These are phyloP conservation scores for Polypedilum vanderplanki DNA, from an alignment of 1,140 invertebrate genomes.

Conservation along the genomic window DNA sequence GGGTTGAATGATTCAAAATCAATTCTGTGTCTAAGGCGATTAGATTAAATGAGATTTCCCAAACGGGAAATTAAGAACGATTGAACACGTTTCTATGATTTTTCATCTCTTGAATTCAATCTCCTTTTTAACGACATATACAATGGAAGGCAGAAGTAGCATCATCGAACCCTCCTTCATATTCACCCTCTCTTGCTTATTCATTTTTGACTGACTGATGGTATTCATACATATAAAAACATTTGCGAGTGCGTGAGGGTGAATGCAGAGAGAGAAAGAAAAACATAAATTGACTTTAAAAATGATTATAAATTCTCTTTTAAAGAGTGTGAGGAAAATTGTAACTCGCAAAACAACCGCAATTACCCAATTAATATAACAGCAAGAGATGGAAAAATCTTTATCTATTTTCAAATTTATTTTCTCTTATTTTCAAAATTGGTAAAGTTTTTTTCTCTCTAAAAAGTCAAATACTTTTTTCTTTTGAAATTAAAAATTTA, in stretches of 20 bases:
- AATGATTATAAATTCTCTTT: constrained; percentile 7
- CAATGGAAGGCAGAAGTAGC: too few species aligned
- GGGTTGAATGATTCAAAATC: not conserved
- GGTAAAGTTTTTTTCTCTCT: too few species aligned
- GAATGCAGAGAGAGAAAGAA: not conserved
- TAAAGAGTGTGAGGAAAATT: constrained; percentile 2
- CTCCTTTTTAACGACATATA: not conserved
- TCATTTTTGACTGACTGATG: not conserved
- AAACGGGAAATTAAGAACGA: constrained; percentile 26
- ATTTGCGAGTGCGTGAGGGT: not conserved
- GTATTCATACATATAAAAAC: not conserved
- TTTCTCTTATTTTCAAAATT: not conserved
- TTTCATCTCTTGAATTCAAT: not conserved
- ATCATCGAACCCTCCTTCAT: constrained; percentile 2
- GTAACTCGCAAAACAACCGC: not conserved
- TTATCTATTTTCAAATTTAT: constrained; percentile 26
- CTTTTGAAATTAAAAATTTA: too few species aligned
- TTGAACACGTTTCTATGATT: constrained; percentile 24
- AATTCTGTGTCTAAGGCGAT: not conserved
- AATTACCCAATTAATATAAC: constrained; percentile 15
- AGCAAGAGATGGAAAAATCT: constrained; percentile 6
- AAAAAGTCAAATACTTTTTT: too few species aligned
- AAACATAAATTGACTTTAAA: constrained; percentile 1
- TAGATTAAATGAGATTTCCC: constrained; percentile 27
- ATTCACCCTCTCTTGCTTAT: not conserved